phyloP scores from a whole-genome alignment of 2,888 invertebrate genomes.

The Cyaniris semiargus region DNA sequence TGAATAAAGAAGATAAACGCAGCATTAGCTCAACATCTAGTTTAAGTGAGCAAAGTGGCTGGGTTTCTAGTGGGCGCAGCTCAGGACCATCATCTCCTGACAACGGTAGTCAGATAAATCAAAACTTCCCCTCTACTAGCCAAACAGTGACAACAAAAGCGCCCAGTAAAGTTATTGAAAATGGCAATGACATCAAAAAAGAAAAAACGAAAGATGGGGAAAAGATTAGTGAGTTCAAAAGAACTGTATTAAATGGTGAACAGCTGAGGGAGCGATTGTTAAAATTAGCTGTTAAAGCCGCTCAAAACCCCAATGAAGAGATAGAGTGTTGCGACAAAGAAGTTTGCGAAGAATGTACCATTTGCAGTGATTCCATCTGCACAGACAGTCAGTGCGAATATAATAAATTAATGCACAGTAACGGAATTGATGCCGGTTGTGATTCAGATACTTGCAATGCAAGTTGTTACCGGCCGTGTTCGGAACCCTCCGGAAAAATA shows the following conservation, averaged over 20 bases:
- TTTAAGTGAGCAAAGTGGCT: constrained; percentile 91
- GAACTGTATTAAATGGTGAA: constrained; percentile 82
- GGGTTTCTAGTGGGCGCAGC: constrained; percentile 90
- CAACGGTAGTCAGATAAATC: constrained; percentile 76
- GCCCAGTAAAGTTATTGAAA: constrained; percentile 55
- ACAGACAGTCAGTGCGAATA: constrained; percentile 77
- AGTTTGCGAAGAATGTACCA: constrained; percentile 75
- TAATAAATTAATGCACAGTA: constrained; percentile 72
- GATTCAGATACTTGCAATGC: constrained; percentile 71
- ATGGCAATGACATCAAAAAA: constrained; percentile 43
- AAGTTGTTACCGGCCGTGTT: constrained; percentile 66
- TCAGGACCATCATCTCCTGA: constrained; percentile 84
- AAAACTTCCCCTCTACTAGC: constrained; percentile 63
- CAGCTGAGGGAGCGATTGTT: constrained; percentile 83
- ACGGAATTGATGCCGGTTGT: constrained; percentile 69
- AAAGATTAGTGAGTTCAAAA: constrained; percentile 69
- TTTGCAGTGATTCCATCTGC: constrained; percentile 76
- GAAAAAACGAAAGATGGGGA: constrained; percentile 57
- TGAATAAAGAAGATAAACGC: constrained; percentile 67
- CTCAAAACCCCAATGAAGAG: constrained; percentile 70
- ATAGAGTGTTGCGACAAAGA: constrained; percentile 78
- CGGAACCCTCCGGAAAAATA: constrained; percentile 59
- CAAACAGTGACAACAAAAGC: constrained; percentile 56
- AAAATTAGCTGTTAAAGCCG: constrained; percentile 80
- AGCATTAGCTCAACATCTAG: constrained; percentile 83